Evolutionary conservation across 2,113 vertebrate species (phyloP).

Genomic region (Aptenodytes forsteri): DNA sequence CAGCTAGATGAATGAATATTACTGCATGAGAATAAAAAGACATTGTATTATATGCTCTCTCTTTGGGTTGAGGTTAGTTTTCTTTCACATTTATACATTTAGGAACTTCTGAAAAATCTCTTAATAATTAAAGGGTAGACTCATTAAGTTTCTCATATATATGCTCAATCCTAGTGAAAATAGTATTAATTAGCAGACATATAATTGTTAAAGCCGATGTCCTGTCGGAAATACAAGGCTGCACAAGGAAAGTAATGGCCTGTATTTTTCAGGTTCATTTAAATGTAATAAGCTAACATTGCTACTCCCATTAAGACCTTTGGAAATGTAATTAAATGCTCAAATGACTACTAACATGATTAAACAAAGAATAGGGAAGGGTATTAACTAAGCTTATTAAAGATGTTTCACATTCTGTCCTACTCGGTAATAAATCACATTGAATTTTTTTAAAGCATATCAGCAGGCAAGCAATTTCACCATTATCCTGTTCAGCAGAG

Average conservation of each 20-base stretch:
- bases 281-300: constrained; percentile 68
- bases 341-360: constrained; percentile 63
- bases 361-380: constrained; percentile 55
- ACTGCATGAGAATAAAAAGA: background rate
- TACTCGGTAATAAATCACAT: constrained; percentile 58
- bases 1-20: background rate
- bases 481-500: background rate
- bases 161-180: background rate
- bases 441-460: constrained; percentile 46
- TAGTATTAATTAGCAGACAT: background rate
- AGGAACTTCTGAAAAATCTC: background rate
- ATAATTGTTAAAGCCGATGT: background rate
- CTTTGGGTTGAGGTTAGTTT: background rate
- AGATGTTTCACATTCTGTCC: constrained; percentile 37
- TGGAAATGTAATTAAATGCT: constrained; percentile 72
- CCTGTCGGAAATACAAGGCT: background rate
- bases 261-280: constrained; percentile 66
- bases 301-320: constrained; percentile 58
- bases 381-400: constrained; percentile 65
- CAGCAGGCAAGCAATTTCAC: constrained; percentile 34
- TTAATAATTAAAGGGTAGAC: background rate
- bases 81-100: background rate
- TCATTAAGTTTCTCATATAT: background rate
- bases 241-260: background rate
- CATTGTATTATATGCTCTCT: background rate